phyloP scores from a whole-genome alignment of 1,140 invertebrate genomes.

The Polypedilum vanderplanki region DNA sequence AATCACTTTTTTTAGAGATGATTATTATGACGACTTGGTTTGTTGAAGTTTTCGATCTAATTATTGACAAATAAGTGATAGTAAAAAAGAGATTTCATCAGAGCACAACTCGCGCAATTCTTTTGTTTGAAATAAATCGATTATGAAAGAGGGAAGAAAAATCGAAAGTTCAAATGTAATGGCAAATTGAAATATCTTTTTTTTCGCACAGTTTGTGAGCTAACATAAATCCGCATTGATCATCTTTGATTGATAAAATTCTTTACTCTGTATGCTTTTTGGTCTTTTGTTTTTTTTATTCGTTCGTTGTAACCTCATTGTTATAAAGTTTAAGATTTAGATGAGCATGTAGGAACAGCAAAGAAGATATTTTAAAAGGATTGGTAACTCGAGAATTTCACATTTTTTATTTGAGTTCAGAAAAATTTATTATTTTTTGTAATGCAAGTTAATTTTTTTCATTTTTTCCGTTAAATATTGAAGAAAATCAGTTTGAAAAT shows the following conservation, averaged over 20 bases:
- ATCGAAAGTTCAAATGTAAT: conserved; percentile 26
- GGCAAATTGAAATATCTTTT: conserved; percentile 20
- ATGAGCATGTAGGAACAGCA: neutral
- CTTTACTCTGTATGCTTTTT: neutral
- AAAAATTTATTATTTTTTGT: too few relatives aligned
- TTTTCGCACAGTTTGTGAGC: conserved; percentile 4
- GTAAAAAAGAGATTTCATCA: too few relatives aligned
- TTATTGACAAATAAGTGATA: too few relatives aligned
- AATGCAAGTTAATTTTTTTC: too few relatives aligned
- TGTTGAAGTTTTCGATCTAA: too few relatives aligned
- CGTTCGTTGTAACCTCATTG: neutral
- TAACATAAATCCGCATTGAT: neutral
- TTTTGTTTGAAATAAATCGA: neutral
- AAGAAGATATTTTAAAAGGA: neutral
- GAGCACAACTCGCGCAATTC: neutral
- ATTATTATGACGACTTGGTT: too few relatives aligned
- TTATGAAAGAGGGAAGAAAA: neutral
- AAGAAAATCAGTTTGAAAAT: too few relatives aligned
- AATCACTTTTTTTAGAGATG: neutral
- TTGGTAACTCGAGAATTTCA: too few relatives aligned
- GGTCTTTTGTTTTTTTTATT: neutral
- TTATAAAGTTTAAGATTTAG: too few relatives aligned
- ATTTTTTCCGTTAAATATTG: too few relatives aligned
- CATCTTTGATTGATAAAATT: conserved; percentile 17
- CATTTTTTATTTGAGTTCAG: too few relatives aligned